Evolutionary conservation across 2,888 invertebrate species (phyloP).

Genomic region (Drosophila dives): DNA sequence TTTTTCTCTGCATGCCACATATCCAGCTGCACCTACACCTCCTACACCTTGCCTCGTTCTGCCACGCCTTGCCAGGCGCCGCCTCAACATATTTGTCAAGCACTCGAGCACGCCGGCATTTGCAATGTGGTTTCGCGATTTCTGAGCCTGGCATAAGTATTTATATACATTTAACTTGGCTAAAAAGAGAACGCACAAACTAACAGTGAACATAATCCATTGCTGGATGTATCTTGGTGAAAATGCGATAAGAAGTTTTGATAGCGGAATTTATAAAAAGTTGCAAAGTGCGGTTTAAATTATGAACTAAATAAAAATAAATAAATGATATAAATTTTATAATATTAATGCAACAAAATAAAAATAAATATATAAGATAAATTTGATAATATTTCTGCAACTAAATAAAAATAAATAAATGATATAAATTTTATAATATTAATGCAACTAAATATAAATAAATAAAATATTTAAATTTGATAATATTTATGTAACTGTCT

Average conservation of each 20-base stretch:
- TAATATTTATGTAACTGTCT: background rate
- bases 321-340: no score
- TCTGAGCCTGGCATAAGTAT: slow-evolving; percentile 35
- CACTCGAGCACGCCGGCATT: slow-evolving; percentile 67
- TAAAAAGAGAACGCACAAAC: slow-evolving; percentile 15
- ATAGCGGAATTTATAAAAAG: background rate
- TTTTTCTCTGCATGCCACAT: slow-evolving; percentile 34
- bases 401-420: no score
- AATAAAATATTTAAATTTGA: no score
- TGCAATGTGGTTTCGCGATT: slow-evolving; percentile 25
- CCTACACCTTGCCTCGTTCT: slow-evolving; percentile 19
- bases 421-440: no score
- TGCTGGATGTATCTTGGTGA: slow-evolving; percentile 6
- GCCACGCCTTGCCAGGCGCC: background rate
- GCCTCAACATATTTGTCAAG: slow-evolving; percentile 69
- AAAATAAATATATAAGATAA: no score
- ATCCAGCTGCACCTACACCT: background rate
- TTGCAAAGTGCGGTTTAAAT: background rate
- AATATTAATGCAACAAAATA: no score
- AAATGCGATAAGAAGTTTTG: background rate
- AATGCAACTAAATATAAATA: background rate
- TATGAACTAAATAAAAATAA: background rate
- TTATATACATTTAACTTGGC: slow-evolving; percentile 22
- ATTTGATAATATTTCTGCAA: background rate
- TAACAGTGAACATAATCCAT: slow-evolving; percentile 39